Percentiles rank a stretch among this genome's conserved stretches.
phyloP scores from a whole-genome alignment of 2,797 vertebrate genomes.

The Cercopithecus mitis region DNA sequence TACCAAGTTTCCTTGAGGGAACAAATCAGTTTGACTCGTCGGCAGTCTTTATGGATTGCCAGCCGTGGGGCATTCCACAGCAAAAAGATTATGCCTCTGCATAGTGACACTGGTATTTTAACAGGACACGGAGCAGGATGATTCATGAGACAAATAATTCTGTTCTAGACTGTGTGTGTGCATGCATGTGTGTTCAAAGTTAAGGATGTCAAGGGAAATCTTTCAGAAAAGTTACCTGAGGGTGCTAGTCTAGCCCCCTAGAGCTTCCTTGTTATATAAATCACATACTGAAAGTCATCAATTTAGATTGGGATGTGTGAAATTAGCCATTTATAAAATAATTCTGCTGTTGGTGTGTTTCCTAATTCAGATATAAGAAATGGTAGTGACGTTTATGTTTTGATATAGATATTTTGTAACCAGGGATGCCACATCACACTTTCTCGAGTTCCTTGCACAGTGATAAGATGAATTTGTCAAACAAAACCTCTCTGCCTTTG shows the following conservation, averaged over 20 bases:
- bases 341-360: not conserved
- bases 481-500: not conserved
- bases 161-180: not conserved
- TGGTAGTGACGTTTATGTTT: not conserved
- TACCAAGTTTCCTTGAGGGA: conserved; percentile 54
- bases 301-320: not conserved
- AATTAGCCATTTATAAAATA: conserved; percentile 16
- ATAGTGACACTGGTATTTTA: not conserved
- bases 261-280: not conserved
- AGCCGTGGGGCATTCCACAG: not conserved
- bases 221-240: not conserved
- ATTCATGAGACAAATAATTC: conserved; percentile 9
- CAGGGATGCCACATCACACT: not conserved
- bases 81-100: not conserved
- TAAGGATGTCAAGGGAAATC: not conserved
- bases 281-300: not conserved
- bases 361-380: conserved; percentile 1
- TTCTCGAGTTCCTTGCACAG: not conserved
- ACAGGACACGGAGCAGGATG: not conserved
- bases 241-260: not conserved
- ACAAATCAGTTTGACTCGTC: conserved; percentile 39
- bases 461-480: not conserved
- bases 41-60: conserved; percentile 24
- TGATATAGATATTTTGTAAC: not conserved
- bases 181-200: not conserved